Evolutionary conservation across 2,113 vertebrate genomes (phyloP).

Genomic region (Esox niger): DNA sequence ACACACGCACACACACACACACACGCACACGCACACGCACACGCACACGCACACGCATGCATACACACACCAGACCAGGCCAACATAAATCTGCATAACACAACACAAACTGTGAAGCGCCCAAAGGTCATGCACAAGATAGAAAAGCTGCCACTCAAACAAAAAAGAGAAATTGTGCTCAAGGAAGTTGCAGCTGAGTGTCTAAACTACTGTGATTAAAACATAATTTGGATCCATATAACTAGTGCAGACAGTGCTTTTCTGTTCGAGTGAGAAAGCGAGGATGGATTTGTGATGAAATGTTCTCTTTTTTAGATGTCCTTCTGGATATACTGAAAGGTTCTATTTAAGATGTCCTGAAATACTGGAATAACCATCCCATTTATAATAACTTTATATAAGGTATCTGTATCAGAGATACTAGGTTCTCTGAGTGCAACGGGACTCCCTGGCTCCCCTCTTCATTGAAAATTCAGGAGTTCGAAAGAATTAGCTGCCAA

Average conservation of each 20-base stretch:
- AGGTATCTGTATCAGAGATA: no score
- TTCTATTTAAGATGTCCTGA: no score
- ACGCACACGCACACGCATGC: background rate
- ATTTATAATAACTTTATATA: no score
- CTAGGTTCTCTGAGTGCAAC: no score
- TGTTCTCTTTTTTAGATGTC: no score
- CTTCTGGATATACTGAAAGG: no score
- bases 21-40: slow-evolving; percentile 4
- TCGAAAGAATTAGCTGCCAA: slow-evolving; percentile 46
- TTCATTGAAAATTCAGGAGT: slow-evolving; percentile 27
- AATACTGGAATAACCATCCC: no score
- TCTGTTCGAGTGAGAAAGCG: no score
- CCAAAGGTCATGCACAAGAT: slow-evolving; percentile 37
- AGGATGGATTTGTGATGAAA: no score
- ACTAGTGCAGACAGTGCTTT: background rate
- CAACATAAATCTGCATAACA: background rate
- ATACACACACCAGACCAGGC: slow-evolving; percentile 5
- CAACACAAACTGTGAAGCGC: slow-evolving; percentile 14
- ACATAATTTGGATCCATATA: background rate
- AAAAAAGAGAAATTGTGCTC: slow-evolving; percentile 25
- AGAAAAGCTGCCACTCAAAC: slow-evolving; percentile 49
- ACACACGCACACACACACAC: background rate
- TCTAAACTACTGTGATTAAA: background rate
- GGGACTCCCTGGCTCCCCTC: background rate
- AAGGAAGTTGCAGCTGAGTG: background rate